These are phyloP conservation scores for Sebastes fasciatus DNA, from an alignment of 2,113 vertebrate species.

Conservation along the genomic window DNA sequence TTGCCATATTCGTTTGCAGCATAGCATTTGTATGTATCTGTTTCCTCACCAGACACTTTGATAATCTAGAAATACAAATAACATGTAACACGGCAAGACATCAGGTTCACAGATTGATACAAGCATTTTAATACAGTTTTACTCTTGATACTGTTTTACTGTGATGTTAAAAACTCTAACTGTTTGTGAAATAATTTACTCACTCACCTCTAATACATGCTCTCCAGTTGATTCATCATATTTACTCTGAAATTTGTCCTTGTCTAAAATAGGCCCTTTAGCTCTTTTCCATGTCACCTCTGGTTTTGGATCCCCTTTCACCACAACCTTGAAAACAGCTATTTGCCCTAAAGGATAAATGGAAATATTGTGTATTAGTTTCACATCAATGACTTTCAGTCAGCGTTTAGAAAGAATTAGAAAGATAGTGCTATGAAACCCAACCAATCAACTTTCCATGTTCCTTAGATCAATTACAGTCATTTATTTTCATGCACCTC, in stretches of 20 bases:
- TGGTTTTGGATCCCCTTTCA: conserved; percentile 87
- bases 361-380: neutral
- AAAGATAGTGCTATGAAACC: neutral
- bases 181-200: neutral
- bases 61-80: conserved; percentile 81
- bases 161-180: neutral
- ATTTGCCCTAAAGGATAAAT: conserved; percentile 81
- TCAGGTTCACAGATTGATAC: neutral
- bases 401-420: neutral
- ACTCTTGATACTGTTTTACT: neutral
- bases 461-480: neutral
- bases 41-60: conserved; percentile 79
- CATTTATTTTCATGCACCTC: neutral
- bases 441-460: neutral
- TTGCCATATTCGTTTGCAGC: conserved; percentile 88
- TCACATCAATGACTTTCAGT: neutral
- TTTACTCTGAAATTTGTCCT: conserved; percentile 82
- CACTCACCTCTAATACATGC: conserved; percentile 85
- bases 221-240: conserved; percentile 79
- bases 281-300: conserved; percentile 85
- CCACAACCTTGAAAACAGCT: conserved; percentile 86
- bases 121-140: neutral
- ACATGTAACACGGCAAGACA: neutral
- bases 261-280: conserved; percentile 76
- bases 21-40: conserved; percentile 87